These are phyloP conservation scores for Echinops telfairi DNA, from an alignment of 2,113 vertebrate genomes.

Conservation along the genomic window DNA sequence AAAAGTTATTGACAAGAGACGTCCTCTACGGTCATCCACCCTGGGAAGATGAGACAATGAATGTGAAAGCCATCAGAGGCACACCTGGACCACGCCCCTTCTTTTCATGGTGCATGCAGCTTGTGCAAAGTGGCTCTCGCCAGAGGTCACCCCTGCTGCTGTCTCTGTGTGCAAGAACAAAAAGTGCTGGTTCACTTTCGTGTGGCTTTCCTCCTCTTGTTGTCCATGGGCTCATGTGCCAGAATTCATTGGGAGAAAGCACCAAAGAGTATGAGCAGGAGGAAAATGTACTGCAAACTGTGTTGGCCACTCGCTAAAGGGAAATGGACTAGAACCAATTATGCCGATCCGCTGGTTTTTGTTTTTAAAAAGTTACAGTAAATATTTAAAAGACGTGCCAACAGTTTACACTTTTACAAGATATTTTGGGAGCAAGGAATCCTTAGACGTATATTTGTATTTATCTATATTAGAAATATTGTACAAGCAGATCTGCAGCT, in stretches of 20 bases:
- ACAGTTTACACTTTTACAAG: constrained; percentile 73
- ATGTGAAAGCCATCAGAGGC: not conserved
- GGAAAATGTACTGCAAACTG: constrained; percentile 48
- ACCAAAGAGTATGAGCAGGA: constrained; percentile 82
- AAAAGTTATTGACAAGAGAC: constrained; percentile 81
- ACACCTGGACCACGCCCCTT: constrained; percentile 77
- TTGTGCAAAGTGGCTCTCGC: constrained; percentile 71
- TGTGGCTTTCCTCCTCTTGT: constrained; percentile 75
- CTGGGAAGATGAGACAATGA: constrained; percentile 90
- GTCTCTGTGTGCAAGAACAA: constrained; percentile 78
- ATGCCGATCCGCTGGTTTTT: constrained; percentile 65
- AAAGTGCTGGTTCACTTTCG: constrained; percentile 99
- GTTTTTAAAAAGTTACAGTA: constrained; percentile 54
- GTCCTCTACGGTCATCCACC: constrained; percentile 79
- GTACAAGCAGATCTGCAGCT: constrained; percentile 84
- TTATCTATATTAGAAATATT: constrained; percentile 85
- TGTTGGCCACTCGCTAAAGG: not conserved
- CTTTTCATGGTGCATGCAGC: constrained; percentile 81
- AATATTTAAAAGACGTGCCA: constrained; percentile 63
- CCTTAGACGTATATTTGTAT: constrained; percentile 84
- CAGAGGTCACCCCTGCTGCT: constrained; percentile 37
- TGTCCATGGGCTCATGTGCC: constrained; percentile 47
- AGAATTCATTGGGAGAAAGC: constrained; percentile 76
- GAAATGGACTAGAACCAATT: constrained; percentile 39
- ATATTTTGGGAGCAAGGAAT: constrained; percentile 80